A percentile compares a stretch with the other conserved stretches of the same genome.
phyloP scores from a whole-genome alignment of 2,888 invertebrate species.

The Parapristionchus giblindavisi region DNA sequence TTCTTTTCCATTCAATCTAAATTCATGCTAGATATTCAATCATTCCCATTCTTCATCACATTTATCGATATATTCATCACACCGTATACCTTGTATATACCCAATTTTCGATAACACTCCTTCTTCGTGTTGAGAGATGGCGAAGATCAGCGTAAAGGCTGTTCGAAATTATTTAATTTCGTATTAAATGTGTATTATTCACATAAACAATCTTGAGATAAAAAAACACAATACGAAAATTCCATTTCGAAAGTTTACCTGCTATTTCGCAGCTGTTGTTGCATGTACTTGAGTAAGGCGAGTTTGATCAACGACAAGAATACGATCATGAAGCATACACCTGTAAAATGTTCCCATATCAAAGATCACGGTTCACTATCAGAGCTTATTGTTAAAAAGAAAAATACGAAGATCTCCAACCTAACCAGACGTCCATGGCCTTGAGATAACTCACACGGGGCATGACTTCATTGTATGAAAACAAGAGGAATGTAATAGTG shows the following conservation, averaged over 20 bases:
- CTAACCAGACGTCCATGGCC: conserved; percentile 59
- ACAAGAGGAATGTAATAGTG: conserved; percentile 67
- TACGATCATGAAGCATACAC: conserved; percentile 68
- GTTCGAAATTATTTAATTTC: no score
- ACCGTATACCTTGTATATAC: conserved; percentile 18
- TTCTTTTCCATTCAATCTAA: no score
- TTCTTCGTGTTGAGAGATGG: conserved; percentile 32
- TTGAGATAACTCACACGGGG: conserved; percentile 69
- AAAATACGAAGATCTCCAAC: conserved; percentile 20
- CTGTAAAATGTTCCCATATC: no score
- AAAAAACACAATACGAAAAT: background rate
- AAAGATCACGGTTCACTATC: background rate
- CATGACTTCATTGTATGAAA: conserved; percentile 69
- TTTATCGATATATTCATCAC: no score
- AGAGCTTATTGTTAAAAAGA: background rate
- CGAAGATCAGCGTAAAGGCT: conserved; percentile 31
- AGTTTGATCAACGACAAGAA: conserved; percentile 69
- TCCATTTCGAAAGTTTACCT: conserved; percentile 42
- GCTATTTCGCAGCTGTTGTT: conserved; percentile 59
- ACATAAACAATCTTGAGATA: no score
- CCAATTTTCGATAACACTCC: conserved; percentile 28
- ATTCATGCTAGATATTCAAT: no score
- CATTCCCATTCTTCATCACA: no score
- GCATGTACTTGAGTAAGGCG: conserved; percentile 67
- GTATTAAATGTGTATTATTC: no score